Base-by-base conservation (phyloP, 2,113 vertebrate genomes). In the Anser brachyrhynchus region DNA sequence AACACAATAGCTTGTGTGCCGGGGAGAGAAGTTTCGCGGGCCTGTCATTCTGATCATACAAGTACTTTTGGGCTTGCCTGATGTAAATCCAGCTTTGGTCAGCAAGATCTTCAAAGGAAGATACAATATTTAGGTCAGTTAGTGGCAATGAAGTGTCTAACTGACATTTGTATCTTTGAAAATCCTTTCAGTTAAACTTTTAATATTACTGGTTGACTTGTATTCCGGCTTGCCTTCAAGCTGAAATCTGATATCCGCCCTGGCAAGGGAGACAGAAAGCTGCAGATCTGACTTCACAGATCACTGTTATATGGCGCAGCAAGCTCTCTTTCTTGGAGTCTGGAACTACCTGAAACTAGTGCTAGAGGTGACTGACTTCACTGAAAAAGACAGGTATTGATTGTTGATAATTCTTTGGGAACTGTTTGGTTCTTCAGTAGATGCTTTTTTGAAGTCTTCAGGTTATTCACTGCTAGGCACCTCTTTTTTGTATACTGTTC, bases 151-250 rank as follows among this genome's bases (percentile, higher is more conserved):
- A 91, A 87, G 95, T 2, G 0, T 90, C 64, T 43, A 66, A 33
- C 78, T 95, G 78, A 77, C 89, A 85, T 43, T 89, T 81, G 13
- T 81, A 22, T 71, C 73, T 87, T 57, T 67, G 80, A 87, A 89
- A 89, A 87, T 66, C 31, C 70, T 72, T 92, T 84, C 66, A 39
- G 65, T 75, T 83, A 86, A 96, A 93, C 92, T 82, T 94, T 76
- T 29, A 87, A 46, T 91, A 73, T 57, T 73, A 54, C 54, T 79
- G 86, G 66, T 87, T 96, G 88, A 89, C 88, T 94, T 95, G 66
- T 84, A 74, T 94, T 95, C 78, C 84, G 75, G 70, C 58, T 92
- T 93, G 92, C 83, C 90, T 94, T 83, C 52, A 73, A 74, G 81
- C 84, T 57, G 89, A 87, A 89, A 96, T 64, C 28, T 85, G 89